Evolutionary conservation across 2,888 invertebrate genomes (phyloP), one percentile per base, ranked within the genome.

Genomic region (Perizoma affinitatum): DNA sequence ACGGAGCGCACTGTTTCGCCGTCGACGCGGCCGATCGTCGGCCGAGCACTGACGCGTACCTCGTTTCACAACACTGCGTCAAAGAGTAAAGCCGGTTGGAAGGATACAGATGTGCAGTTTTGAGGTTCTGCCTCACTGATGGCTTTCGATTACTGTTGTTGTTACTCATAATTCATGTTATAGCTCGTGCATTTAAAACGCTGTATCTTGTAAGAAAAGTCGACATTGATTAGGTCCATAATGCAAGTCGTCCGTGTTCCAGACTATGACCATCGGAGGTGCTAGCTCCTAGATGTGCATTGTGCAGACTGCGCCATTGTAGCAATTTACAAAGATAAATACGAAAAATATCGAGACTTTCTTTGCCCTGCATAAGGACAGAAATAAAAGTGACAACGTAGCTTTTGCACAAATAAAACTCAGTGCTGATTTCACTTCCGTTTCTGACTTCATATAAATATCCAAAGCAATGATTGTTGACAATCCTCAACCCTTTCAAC

Each of bases 21-120:
- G 84, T 84, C 80, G 76, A 68, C 78, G 75, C 84, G 76, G 74
- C 78, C 83, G 84, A 84, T 81, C 79, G 86, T 80, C 85, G 83
- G 82, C 79, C 83, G 81, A 82, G 82, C 85, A 90, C 91, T 90
- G 87, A 79, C 83, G 80, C 80, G 75, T 68, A 67, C 70, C 70
- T 67, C 76, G 82, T 88, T 89, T 89, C 90, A 88, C 88, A 89
- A 89, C 85, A 86, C 79, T 73, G 67, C 65, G 79, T 62, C 88
- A 90, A 71, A 89, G 90, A 89, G 60, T 71, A 75, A 57, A 55
- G 44, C 44, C 45, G 34, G 55, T 42, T n/a, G 9, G 33, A 35
- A 40, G 46, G 42, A 42, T 33, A 48, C 52, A 57, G 41, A 52
- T 44, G 45, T 42, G 46, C 36, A 40, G 54, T 22, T 41, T 36